Evolutionary conservation across 2,888 invertebrate genomes (phyloP), one percentile per base, ranked within the genome.

Genomic region (Keiferia lycopersicella): DNA sequence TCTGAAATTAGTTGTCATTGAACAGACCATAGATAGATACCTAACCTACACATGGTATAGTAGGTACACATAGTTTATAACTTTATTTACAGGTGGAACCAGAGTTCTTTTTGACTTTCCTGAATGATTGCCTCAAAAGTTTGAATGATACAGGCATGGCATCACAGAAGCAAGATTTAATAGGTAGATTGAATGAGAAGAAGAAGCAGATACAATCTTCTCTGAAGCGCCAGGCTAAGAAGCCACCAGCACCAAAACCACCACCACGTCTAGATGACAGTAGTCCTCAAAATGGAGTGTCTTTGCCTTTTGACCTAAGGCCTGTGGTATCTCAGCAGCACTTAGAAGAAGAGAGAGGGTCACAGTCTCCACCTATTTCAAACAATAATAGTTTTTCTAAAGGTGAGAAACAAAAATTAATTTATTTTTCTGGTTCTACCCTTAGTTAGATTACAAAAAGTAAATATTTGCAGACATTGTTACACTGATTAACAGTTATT

Each of bases 81-180:
- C 75, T 78, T 20, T 74, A 1, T 60, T 48, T n/a, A 26, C 14
- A 95, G 95, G 94, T 95, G 65, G 94, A 95, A 69, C 95, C 96
- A 16, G 94, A 95, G 73, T 95, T 95, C 78, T 93, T 95, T 78
- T 87, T 95, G 56, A 93, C 94, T 68, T 96, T 96, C 78, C 79
- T 96, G 41, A 95, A 95, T 69, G 95, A 94, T 67, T 95, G 95
- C 71, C 93, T 96, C 72, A 93, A 91, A 77, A 93, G 78, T 75
- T 86, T 93, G 72, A 93, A 75, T 84, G 93, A 83, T 80, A 87
- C 70, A 68, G 61, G 80, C 1, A 80, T 83, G 70, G 82, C 92
- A 14, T 75, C 88, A 1, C 94, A 94, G 65, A 93, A 92, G 71
- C 93, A 95, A 70, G 96, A 96, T 70, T 81, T 95, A 39, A 77